Evolutionary conservation across 92 coral and sea anemone genomes (phyloP).

Genomic region (Siderastrea siderea): DNA sequence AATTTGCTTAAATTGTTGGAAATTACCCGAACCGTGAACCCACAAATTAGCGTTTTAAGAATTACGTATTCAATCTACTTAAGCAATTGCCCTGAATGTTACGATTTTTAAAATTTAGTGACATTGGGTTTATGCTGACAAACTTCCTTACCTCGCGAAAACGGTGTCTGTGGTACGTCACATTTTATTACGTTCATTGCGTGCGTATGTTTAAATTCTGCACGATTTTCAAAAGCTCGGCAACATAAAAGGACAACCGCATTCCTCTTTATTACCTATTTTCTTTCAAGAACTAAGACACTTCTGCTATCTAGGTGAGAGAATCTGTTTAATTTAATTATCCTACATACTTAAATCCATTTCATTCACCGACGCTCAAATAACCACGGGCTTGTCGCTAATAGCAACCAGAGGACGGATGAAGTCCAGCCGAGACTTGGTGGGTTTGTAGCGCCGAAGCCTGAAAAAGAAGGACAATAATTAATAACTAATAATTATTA

Average conservation of each 20-base stretch:
- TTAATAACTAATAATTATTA: background rate
- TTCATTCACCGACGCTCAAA: conserved; percentile 52
- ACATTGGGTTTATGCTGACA: no score
- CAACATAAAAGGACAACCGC: background rate
- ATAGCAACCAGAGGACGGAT: conserved; percentile 90
- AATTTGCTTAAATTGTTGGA: conserved; percentile 4
- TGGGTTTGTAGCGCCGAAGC: conserved; percentile 94
- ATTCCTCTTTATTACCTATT: background rate
- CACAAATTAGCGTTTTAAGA: background rate
- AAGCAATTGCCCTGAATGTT: background rate
- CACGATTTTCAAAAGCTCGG: background rate
- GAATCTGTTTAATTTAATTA: background rate
- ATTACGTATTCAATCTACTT: background rate
- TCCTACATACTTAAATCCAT: background rate
- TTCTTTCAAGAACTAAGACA: background rate
- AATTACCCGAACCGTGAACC: background rate
- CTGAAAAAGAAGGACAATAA: conserved; percentile 49
- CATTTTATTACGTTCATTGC: background rate
- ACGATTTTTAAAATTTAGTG: background rate
- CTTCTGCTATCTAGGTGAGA: no score
- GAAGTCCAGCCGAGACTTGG: conserved; percentile 72
- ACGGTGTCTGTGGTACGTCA: background rate
- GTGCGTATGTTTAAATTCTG: background rate
- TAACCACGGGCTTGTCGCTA: conserved; percentile 94
- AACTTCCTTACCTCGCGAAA: background rate